Evolutionary conservation across 2,113 vertebrate genomes (phyloP).

Genomic region (Melanotaenia duboulayi): DNA sequence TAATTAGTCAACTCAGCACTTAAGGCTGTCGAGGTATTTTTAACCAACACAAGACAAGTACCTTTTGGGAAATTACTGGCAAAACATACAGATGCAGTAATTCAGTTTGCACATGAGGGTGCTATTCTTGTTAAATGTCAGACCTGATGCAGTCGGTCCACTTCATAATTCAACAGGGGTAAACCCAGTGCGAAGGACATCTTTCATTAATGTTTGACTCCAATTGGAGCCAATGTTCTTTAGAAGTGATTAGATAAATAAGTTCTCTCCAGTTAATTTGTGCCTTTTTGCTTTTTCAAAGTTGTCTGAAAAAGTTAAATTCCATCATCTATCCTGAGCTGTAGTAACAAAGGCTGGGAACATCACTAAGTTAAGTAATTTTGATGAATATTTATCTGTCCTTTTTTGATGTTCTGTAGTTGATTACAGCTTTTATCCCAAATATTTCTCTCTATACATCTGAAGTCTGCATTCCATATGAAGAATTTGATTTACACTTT

Average conservation of each 20-base stretch:
- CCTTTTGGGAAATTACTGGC: background rate
- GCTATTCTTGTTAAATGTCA: background rate
- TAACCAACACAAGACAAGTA: background rate
- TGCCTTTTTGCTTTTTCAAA: slow-evolving; percentile 56
- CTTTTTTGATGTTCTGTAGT: too few species aligned
- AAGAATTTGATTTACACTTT: slow-evolving; percentile 11
- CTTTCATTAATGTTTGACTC: slow-evolving; percentile 4
- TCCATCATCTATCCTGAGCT: background rate
- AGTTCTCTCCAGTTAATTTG: slow-evolving; percentile 22
- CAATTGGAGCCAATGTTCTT: background rate
- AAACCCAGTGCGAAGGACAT: slow-evolving; percentile 2
- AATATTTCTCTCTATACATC: background rate
- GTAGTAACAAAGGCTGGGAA: background rate
- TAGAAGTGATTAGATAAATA: slow-evolving; percentile 13
- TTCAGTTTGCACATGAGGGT: background rate
- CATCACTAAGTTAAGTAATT: too few species aligned
- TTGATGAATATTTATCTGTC: too few species aligned
- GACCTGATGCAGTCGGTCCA: background rate
- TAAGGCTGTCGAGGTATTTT: slow-evolving; percentile 2
- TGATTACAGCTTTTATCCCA: background rate
- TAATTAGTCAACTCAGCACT: background rate
- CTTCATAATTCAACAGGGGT: background rate
- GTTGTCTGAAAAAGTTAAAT: background rate
- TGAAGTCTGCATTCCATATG: slow-evolving; percentile 29
- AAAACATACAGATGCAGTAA: background rate